These are phyloP conservation scores for Drosophila pseudotakahashii DNA, from an alignment of 2,888 invertebrate species.

Conservation along the genomic window DNA sequence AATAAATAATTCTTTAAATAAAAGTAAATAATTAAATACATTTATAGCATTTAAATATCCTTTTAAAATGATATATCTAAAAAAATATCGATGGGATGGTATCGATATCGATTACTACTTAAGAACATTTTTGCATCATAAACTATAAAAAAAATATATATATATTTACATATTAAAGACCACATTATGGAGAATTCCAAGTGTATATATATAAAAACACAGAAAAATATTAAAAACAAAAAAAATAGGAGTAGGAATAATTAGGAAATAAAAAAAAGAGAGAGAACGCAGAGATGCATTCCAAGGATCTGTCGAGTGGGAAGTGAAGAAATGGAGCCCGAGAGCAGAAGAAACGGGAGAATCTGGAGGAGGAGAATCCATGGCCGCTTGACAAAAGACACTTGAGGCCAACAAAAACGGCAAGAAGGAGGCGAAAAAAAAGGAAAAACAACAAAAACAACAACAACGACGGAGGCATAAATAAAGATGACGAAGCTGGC, in stretches of 20 bases:
- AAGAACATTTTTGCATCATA: too few species aligned
- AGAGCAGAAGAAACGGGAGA: constrained; percentile 5
- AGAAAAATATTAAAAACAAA: too few species aligned
- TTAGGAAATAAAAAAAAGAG: not conserved
- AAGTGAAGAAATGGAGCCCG: constrained; percentile 29
- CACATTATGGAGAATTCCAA: too few species aligned
- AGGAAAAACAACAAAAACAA: constrained; percentile 8
- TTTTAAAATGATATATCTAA: too few species aligned
- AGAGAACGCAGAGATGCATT: not conserved
- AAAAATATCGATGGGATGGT: too few species aligned
- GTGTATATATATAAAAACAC: not conserved
- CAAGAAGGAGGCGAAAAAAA: not conserved
- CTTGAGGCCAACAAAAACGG: constrained; percentile 39
- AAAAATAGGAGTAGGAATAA: too few species aligned
- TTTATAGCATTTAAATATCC: too few species aligned
- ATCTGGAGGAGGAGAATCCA: constrained; percentile 54
- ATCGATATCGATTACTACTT: too few species aligned
- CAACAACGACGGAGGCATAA: constrained; percentile 57
- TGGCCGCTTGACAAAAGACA: constrained; percentile 76
- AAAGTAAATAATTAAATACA: too few species aligned
- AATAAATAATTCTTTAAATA: too few species aligned
- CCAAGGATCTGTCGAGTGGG: constrained; percentile 3
- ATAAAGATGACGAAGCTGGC: constrained; percentile 78
- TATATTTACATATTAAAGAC: too few species aligned
- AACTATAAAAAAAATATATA: too few species aligned